phyloP scores from a whole-genome alignment of 2,797 vertebrate species.

The Fundulus diaphanus region DNA sequence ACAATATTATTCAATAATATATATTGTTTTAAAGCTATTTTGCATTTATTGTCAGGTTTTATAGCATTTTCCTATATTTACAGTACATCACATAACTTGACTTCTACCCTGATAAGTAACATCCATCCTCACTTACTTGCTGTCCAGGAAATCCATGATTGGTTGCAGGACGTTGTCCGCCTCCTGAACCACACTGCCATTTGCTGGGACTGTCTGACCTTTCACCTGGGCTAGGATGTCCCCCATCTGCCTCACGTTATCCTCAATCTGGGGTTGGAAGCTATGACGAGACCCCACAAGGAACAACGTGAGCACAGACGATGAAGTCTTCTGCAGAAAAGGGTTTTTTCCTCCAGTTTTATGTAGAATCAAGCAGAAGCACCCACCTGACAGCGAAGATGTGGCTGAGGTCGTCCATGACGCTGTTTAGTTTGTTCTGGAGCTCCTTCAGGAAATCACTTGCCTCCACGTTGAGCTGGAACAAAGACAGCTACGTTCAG shows the following conservation, averaged over 20 bases:
- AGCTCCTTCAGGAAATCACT: conserved; percentile 97
- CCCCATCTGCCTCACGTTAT: conserved; percentile 96
- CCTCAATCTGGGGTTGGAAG: conserved; percentile 96
- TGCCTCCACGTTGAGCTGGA: conserved; percentile 93
- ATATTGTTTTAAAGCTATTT: not conserved
- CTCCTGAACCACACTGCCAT: conserved; percentile 93
- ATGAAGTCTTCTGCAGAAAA: conserved; percentile 8
- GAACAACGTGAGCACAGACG: conserved; percentile 7
- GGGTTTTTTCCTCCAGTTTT: not conserved
- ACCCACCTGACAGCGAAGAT: conserved; percentile 93
- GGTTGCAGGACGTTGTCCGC: conserved; percentile 96
- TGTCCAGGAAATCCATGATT: conserved; percentile 98
- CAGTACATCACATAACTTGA: too few relatives aligned
- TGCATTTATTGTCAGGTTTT: too few relatives aligned
- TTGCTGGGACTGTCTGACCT: conserved; percentile 93
- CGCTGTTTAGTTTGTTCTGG: conserved; percentile 95
- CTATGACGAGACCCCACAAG: conserved; percentile 66
- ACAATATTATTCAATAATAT: not conserved
- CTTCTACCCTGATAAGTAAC: too few relatives aligned
- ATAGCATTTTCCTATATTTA: too few relatives aligned
- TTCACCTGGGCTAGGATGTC: conserved; percentile 97
- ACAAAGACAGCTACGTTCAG: conserved; percentile 17
- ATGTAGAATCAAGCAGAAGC: not conserved
- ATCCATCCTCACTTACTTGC: conserved; percentile 86
- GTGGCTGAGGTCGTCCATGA: conserved; percentile 94